Evolutionary conservation across 2,797 vertebrate genomes (phyloP), one percentile per base, ranked within the genome.

Genomic region (Tadarida brasiliensis): DNA sequence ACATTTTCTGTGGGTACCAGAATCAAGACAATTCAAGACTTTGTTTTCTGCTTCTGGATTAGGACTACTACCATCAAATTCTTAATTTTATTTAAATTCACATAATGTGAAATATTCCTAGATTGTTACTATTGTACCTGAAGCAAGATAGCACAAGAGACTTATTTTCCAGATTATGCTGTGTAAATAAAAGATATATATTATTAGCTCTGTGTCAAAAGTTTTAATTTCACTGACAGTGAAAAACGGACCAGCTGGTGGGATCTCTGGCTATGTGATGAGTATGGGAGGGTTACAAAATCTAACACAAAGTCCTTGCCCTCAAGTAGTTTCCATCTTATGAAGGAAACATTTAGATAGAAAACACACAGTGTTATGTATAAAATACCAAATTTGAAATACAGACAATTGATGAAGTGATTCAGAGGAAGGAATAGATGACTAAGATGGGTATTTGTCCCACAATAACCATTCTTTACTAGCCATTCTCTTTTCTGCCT

Each of bases 31-130:
- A 84, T 63, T 91, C n/a, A 94, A 80, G 20, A 89, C 65, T 82
- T 81, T 24, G 14, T 77, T 90, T 93, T 85, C 73, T 96, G 57
- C 33, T 92, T 87, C 59, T 77, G 61, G 39, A 90, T 56, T 77
- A 67, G 7, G 20, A 16, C 30, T 57, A 3, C 54, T 87, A 54
- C 26, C 35, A 84, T 90, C 35, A 83, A 80, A 56, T 81, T 59
- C 59, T 78, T 86, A 51, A 30, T 54, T 26, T 39, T 85, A 7
- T 94, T 77, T 24, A 76, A 84, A 85, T 65, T 90, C 8, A 49
- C 44, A 44, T 11, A 95, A 92, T 39, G 44, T 19, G 11, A 85
- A 78, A 17, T 76, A 94, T 76, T 87, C 93, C 51, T 82, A 63
- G 17, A 68, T 68, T 89, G 17, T 39, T 74, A 80, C 22, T 56